Evolutionary conservation across 2,797 vertebrate species (phyloP).

Genomic region (Scyliorhinus canicula): DNA sequence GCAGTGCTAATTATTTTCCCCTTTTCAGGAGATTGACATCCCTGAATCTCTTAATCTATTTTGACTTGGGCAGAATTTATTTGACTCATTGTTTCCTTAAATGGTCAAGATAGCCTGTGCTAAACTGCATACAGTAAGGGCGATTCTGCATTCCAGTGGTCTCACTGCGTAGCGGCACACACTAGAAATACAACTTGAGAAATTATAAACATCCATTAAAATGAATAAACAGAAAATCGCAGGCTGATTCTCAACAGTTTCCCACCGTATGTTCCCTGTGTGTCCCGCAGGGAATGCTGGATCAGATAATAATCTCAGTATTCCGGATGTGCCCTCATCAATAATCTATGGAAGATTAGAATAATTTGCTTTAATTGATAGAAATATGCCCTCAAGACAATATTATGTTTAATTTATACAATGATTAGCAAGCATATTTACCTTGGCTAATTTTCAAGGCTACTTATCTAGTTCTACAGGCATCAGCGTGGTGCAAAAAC

Average conservation of each 20-base stretch:
- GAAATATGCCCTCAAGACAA: background rate
- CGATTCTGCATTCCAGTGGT: background rate
- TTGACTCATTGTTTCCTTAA: conserved; percentile 1
- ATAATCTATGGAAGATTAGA: background rate
- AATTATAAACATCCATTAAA: background rate
- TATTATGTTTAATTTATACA: background rate
- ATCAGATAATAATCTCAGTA: background rate
- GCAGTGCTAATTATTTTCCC: background rate
- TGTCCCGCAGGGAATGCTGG: background rate
- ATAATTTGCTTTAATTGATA: conserved; percentile 2
- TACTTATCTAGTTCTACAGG: background rate
- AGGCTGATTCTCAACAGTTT: background rate
- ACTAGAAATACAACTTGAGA: background rate
- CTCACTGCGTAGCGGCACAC: background rate
- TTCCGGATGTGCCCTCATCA: background rate
- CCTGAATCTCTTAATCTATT: background rate
- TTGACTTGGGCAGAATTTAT: background rate
- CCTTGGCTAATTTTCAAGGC: background rate
- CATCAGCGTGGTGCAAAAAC: background rate
- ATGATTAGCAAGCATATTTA: background rate
- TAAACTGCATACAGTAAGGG: background rate
- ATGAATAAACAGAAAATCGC: background rate
- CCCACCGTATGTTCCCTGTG: background rate
- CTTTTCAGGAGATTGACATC: background rate
- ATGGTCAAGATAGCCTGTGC: background rate